Evolutionary conservation across 1,140 invertebrate species (phyloP), one percentile per base, ranked within the genome.

Genomic region (Sycobia sp.): DNA sequence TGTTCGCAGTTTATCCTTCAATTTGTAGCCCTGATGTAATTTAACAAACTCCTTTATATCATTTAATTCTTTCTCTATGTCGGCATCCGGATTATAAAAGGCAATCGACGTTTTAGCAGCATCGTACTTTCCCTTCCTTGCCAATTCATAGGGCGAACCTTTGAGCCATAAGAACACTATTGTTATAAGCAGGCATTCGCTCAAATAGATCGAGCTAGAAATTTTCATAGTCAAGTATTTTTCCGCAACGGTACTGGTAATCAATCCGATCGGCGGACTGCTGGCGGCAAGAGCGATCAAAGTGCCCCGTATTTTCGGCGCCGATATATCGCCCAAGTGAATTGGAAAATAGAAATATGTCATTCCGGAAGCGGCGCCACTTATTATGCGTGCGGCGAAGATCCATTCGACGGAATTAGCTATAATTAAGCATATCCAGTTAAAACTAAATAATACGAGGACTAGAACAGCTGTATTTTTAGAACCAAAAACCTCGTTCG

Each of bases 331-430:
- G 4, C 58, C 58, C 8, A 61, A 18, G 14, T 53, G 53, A 1
- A 61, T n/a, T 0, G 58, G 44, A 14, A 87, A 85, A 10, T 83
- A 81, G 11, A 86, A 86, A 63, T 87, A 89, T 4, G 87, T 82
- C 34, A 87, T 86, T 14, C 88, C 88, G 59, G 89, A 80, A 10
- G 86, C 83, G 4, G 89, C 74, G 23, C 90, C 90, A 14, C 13
- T 13, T 1, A 50, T 11, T 16, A 49, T 11, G 1, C 46, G 27
- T 0, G 79, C 78, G 3, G 82, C 70, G 69, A 87, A 88, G 11
- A 88, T 77, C 11, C 80, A 78, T 0, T 69, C 56, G 0, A 85
- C 78, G 4, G 81, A 82, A 41, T 71, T 71, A 2, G 83, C 79
- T 58, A 84, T 71, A 69, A 85, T 83, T 29, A 90, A 82, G 43